phyloP scores from a whole-genome alignment of 1,140 invertebrate genomes.

The Drosophila tropicalis region DNA sequence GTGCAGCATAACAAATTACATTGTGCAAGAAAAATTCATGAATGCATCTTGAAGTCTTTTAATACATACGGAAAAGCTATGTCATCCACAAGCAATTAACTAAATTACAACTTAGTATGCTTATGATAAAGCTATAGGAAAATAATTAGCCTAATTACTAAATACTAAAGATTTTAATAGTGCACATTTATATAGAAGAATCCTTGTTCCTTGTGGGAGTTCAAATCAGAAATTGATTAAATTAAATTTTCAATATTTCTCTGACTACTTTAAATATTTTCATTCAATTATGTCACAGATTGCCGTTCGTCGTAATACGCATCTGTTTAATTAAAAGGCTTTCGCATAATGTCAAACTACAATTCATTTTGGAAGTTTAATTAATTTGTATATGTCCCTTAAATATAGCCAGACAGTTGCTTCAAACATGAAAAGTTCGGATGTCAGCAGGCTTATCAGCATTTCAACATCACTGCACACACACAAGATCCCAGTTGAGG shows the following conservation, averaged over 20 bases:
- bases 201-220: too few species aligned
- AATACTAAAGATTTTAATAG: too few species aligned
- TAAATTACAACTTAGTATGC: not conserved
- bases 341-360: not conserved
- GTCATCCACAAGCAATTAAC: not conserved
- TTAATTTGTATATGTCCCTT: conserved; percentile 1
- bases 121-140: not conserved
- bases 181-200: too few species aligned
- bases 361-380: not conserved
- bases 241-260: not conserved
- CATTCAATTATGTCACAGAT: not conserved
- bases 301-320: not conserved
- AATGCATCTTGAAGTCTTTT: not conserved
- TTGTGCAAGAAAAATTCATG: not conserved
- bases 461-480: conserved; percentile 51
- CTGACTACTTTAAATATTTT: not conserved
- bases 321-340: not conserved
- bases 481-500: conserved; percentile 24
- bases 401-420: not conserved
- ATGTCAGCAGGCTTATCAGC: conserved; percentile 47
- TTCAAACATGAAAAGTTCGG: conserved; percentile 15
- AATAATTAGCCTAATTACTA: too few species aligned
- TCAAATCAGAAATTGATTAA: not conserved
- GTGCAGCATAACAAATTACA: conserved; percentile 3
- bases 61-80: not conserved